Percentiles rank a stretch among this genome's conserved stretches.
These are phyloP conservation scores for Pachydiplax longipennis DNA, from an alignment of 2,888 invertebrate species.

Conservation along the genomic window DNA sequence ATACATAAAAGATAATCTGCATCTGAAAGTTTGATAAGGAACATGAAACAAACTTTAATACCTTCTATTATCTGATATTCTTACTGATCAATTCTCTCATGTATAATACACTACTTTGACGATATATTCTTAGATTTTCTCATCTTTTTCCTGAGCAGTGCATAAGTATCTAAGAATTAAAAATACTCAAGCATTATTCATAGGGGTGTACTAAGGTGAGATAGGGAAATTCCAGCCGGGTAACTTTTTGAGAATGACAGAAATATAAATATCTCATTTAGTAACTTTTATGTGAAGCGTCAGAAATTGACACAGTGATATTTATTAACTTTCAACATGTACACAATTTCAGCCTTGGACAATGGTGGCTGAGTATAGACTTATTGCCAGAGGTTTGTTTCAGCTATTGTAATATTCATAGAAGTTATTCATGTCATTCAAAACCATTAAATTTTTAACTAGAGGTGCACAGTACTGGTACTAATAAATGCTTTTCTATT, in stretches of 20 bases:
- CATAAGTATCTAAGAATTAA: too few relatives aligned
- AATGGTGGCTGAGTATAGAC: slow-evolving; percentile 46
- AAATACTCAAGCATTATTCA: too few relatives aligned
- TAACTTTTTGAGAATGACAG: neutral
- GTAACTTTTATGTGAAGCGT: slow-evolving; percentile 29
- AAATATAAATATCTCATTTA: slow-evolving; percentile 25
- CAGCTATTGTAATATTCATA: slow-evolving; percentile 44
- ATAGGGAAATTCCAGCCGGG: neutral
- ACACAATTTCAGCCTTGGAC: slow-evolving; percentile 47
- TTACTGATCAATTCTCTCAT: too few relatives aligned
- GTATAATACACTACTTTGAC: too few relatives aligned
- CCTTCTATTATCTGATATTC: too few relatives aligned
- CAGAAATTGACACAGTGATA: slow-evolving; percentile 47
- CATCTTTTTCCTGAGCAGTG: too few relatives aligned
- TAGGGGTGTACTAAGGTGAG: too few relatives aligned
- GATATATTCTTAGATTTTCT: too few relatives aligned
- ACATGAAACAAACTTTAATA: too few relatives aligned
- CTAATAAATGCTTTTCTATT: slow-evolving; percentile 43
- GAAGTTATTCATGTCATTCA: slow-evolving; percentile 42
- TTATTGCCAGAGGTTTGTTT: slow-evolving; percentile 46
- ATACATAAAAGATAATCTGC: too few relatives aligned
- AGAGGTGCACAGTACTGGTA: slow-evolving; percentile 37
- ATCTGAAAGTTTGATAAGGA: too few relatives aligned
- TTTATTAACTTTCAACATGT: slow-evolving; percentile 47
- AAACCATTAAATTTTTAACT: slow-evolving; percentile 39